Conservation (phyloP, 2,888 invertebrate genomes). For the Eustalomyia histrio region DNA sequence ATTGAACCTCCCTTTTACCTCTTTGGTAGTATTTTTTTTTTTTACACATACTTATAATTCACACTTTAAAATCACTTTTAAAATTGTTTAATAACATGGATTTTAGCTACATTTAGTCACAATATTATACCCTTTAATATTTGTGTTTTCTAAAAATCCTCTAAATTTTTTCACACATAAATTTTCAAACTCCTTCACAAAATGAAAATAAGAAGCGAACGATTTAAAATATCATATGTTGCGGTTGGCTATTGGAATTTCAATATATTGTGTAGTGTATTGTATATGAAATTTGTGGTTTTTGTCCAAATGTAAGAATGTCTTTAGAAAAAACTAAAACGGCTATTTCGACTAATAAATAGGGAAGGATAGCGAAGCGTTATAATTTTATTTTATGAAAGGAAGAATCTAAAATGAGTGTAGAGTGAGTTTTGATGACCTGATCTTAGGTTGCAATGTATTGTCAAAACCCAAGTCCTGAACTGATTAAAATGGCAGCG, state of each 20-base stretch:
- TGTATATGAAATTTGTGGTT: slow-evolving; percentile 43
- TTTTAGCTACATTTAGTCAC: slow-evolving; percentile 39
- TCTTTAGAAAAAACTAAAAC: background rate
- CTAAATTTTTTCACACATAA: slow-evolving; percentile 58
- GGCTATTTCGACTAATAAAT: no score
- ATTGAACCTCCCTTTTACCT: slow-evolving; percentile 25
- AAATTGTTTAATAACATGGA: slow-evolving; percentile 21
- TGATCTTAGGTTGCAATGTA: no score
- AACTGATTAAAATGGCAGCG: no score
- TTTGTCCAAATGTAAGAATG: slow-evolving; percentile 4
- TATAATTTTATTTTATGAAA: no score
- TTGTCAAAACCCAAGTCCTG: no score
- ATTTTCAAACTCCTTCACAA: slow-evolving; percentile 50
- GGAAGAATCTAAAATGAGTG: no score
- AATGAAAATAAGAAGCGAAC: background rate
- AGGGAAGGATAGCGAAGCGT: slow-evolving; percentile 25
- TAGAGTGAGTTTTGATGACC: no score
- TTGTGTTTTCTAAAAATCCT: slow-evolving; percentile 28
- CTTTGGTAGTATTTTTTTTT: background rate
- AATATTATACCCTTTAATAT: slow-evolving; percentile 20
- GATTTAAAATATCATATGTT: slow-evolving; percentile 43
- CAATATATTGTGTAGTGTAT: slow-evolving; percentile 32
- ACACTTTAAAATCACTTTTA: slow-evolving; percentile 41
- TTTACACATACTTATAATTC: slow-evolving; percentile 45
- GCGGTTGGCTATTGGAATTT: slow-evolving; percentile 52